Evolutionary conservation across 2,888 invertebrate genomes (phyloP).

Genomic region (Pseudoips prasinana): DNA sequence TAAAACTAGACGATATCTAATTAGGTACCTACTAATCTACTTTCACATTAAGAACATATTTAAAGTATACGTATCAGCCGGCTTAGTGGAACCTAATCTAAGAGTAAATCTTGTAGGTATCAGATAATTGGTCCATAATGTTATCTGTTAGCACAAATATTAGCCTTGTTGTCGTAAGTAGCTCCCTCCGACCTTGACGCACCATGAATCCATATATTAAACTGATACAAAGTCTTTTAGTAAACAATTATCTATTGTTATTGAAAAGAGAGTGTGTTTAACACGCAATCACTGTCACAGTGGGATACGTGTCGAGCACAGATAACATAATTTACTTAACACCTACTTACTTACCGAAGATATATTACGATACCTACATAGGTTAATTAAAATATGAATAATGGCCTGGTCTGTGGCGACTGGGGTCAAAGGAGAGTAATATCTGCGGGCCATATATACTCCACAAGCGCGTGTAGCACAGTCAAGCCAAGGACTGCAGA

Average conservation of each 20-base stretch:
- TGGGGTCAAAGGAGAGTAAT: too few species aligned
- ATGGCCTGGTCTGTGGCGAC: too few species aligned
- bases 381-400: too few species aligned
- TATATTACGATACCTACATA: too few species aligned
- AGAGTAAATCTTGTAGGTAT: conserved; percentile 74
- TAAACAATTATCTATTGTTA: conserved; percentile 50
- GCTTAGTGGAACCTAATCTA: conserved; percentile 68
- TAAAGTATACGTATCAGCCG: conserved; percentile 52
- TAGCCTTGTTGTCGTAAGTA: conserved; percentile 64
- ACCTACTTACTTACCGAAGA: conserved; percentile 6
- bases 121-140: conserved; percentile 76
- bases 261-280: conserved; percentile 45
- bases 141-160: conserved; percentile 75
- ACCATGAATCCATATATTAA: conserved; percentile 55
- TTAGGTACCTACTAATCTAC: conserved; percentile 1
- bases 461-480: too few species aligned
- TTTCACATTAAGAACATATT: conserved; percentile 43
- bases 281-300: conserved; percentile 22
- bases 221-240: conserved; percentile 47
- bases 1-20: too few species aligned
- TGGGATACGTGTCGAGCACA: conserved; percentile 28
- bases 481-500: too few species aligned
- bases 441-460: too few species aligned
- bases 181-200: conserved; percentile 63
- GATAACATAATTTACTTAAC: conserved; percentile 11